phyloP scores from a whole-genome alignment of 2,113 vertebrate genomes.

The Cryptotis parvus region DNA sequence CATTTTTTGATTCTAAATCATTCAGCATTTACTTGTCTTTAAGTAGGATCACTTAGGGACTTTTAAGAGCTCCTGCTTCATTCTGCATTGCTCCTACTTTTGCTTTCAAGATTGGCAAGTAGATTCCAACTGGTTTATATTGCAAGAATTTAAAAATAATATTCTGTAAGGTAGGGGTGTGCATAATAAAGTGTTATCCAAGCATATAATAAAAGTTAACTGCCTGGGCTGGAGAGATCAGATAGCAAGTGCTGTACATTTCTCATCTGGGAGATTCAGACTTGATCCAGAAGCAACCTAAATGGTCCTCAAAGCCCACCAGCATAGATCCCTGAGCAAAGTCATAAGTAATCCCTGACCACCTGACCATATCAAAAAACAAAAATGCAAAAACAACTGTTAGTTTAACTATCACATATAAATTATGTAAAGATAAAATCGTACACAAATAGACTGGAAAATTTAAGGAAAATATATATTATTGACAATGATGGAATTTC shows the following conservation, averaged over 20 bases:
- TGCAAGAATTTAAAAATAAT: neutral
- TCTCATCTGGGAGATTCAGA: too few relatives aligned
- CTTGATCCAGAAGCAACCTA: too few relatives aligned
- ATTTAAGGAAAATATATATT: neutral
- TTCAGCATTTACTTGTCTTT: constrained; percentile 21
- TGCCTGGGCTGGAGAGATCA: neutral
- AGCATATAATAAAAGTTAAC: neutral
- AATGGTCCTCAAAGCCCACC: too few relatives aligned
- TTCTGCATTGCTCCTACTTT: neutral
- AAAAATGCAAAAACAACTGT: too few relatives aligned
- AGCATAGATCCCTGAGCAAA: too few relatives aligned
- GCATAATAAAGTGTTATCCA: neutral
- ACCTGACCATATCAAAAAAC: too few relatives aligned
- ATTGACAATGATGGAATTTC: constrained; percentile 4
- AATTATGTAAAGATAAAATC: too few relatives aligned
- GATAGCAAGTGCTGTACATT: too few relatives aligned
- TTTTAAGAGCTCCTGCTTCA: constrained; percentile 22
- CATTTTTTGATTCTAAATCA: constrained; percentile 40
- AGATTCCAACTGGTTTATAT: neutral
- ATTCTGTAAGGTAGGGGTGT: neutral
- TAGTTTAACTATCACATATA: too few relatives aligned
- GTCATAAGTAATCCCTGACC: too few relatives aligned
- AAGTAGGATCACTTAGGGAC: neutral
- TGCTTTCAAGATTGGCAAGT: neutral
- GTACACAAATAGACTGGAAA: neutral